These are phyloP conservation scores for Myotis pilosus DNA, from an alignment of 2,797 vertebrate genomes.

Conservation along the genomic window DNA sequence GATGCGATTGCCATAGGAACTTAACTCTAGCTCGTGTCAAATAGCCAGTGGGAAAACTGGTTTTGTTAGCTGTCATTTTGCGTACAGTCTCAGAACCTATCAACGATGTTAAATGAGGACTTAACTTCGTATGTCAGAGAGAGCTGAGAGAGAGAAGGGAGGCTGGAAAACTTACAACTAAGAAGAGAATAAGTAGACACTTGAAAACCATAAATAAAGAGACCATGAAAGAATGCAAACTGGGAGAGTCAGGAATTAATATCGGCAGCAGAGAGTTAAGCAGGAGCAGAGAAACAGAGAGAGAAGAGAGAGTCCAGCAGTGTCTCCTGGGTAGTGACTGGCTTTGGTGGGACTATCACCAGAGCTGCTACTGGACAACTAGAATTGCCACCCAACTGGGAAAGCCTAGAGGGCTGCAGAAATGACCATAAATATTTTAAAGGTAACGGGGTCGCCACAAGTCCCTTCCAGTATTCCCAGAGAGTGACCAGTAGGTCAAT, in stretches of 20 bases:
- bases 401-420: background rate
- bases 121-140: background rate
- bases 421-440: background rate
- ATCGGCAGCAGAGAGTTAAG: background rate
- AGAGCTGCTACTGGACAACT: background rate
- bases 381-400: background rate
- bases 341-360: background rate
- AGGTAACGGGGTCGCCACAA: background rate
- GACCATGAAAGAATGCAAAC: background rate
- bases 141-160: background rate
- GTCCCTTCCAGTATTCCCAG: background rate
- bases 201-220: background rate
- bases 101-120: background rate
- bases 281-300: background rate
- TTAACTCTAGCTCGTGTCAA: background rate
- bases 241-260: background rate
- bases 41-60: background rate
- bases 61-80: background rate
- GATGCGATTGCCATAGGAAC: background rate
- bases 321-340: too few relatives aligned
- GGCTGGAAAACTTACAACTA: background rate
- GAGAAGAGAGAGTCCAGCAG: too few relatives aligned
- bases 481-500: background rate
- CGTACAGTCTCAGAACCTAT: background rate
- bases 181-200: background rate